A percentile compares a stretch with the other conserved stretches of the same genome.
Evolutionary conservation across 1,140 invertebrate genomes (phyloP).

Genomic region (Globodera rostochiensis): DNA sequence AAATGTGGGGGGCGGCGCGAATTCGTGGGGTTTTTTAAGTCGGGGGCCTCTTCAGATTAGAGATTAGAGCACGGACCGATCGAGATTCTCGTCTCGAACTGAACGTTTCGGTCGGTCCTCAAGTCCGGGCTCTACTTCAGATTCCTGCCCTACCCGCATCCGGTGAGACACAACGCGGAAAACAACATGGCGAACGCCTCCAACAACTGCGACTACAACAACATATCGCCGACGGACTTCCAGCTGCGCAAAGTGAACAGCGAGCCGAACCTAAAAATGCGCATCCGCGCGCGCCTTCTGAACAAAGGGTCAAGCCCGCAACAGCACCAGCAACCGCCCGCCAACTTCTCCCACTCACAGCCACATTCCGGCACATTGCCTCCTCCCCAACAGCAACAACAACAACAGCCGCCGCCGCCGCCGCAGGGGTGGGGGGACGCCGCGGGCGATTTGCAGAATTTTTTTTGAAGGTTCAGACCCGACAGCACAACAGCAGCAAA

Average conservation of each 20-base stretch:
- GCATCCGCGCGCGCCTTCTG: constrained; percentile 56
- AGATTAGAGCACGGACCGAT: no score
- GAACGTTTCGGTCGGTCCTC: background rate
- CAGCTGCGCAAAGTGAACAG: constrained; percentile 64
- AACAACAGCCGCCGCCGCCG: constrained; percentile 8
- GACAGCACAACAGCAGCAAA: constrained; percentile 51
- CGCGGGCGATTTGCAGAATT: constrained; percentile 19
- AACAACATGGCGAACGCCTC: background rate
- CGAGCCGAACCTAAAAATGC: constrained; percentile 65
- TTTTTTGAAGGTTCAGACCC: constrained; percentile 27
- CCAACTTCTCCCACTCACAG: background rate
- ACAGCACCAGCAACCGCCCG: constrained; percentile 10
- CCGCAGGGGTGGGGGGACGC: constrained; percentile 14
- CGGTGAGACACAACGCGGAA: constrained; percentile 33
- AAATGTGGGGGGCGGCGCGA: no score
- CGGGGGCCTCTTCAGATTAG: no score
- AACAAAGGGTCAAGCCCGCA: constrained; percentile 56
- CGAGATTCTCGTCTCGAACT: no score
- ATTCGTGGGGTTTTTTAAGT: no score
- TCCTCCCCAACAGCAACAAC: background rate
- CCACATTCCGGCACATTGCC: no score
- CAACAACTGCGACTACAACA: constrained; percentile 13
- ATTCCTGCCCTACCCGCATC: constrained; percentile 62
- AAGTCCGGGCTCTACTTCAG: constrained; percentile 24
- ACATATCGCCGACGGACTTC: constrained; percentile 48